Evolutionary conservation across 2,113 vertebrate species (phyloP).

Genomic region (Acinonyx jubatus): DNA sequence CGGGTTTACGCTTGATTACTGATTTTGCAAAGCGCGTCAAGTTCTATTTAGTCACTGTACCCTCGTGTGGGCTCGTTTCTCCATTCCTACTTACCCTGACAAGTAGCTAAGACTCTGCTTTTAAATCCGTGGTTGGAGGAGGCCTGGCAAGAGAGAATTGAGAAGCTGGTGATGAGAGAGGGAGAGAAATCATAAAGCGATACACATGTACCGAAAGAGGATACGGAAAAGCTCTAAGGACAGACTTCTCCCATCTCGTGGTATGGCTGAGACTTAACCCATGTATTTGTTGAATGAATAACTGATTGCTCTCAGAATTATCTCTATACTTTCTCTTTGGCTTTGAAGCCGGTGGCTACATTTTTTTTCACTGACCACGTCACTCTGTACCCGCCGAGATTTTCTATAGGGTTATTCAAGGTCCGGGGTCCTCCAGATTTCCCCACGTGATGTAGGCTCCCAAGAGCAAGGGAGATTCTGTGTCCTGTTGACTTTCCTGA

Average conservation of each 20-base stretch:
- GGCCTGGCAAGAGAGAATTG: not conserved
- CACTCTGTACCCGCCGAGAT: not conserved
- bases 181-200: not conserved
- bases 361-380: not conserved
- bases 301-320: not conserved
- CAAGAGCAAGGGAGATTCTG: not conserved
- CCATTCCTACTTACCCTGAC: not conserved
- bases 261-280: not conserved
- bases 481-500: not conserved
- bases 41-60: not conserved
- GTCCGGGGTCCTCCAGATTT: not conserved
- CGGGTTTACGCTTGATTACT: not conserved
- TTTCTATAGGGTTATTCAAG: not conserved
- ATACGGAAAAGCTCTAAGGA: not conserved
- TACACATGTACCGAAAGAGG: not conserved
- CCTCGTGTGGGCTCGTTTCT: accelerated
- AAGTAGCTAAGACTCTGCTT: not conserved
- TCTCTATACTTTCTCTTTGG: not conserved
- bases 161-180: not conserved
- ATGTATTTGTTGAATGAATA: not conserved
- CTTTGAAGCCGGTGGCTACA: not conserved
- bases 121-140: not conserved
- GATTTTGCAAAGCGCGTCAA: no score
- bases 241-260: not conserved
- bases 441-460: no score